phyloP scores from a whole-genome alignment of 2,113 vertebrate species.

The Lota lota region DNA sequence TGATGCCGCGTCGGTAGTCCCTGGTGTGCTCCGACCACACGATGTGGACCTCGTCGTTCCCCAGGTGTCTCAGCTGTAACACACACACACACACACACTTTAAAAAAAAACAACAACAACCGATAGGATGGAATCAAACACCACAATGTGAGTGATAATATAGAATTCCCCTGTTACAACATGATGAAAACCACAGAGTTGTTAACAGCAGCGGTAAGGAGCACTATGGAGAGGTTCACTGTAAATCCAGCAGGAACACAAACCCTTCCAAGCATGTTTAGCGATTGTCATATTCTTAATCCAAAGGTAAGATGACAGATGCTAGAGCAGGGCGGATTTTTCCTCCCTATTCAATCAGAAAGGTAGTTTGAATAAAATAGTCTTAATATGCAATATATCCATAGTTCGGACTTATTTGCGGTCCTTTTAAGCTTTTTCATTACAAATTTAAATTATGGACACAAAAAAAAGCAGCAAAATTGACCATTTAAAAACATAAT shows the following conservation, averaged over 20 bases:
- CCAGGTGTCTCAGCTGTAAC: slow-evolving; percentile 96
- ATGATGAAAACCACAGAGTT: too few species aligned
- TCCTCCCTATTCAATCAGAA: slow-evolving; percentile 19
- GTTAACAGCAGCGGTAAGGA: neutral
- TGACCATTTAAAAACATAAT: slow-evolving; percentile 70
- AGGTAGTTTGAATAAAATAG: slow-evolving; percentile 37
- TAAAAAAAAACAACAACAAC: neutral
- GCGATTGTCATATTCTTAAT: neutral
- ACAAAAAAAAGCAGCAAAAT: slow-evolving; percentile 60
- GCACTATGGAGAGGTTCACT: neutral
- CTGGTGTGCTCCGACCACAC: slow-evolving; percentile 98
- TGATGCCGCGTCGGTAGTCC: slow-evolving; percentile 95
- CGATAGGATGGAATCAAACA: neutral
- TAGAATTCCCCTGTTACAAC: too few species aligned
- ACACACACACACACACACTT: slow-evolving; percentile 45
- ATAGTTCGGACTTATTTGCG: slow-evolving; percentile 14
- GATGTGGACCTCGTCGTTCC: slow-evolving; percentile 98
- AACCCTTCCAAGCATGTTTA: neutral
- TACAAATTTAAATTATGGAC: slow-evolving; percentile 65
- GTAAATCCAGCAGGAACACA: neutral
- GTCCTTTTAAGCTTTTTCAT: slow-evolving; percentile 61
- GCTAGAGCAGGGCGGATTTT: slow-evolving; percentile 10
- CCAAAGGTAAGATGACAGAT: slow-evolving; percentile 23
- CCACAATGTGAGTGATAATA: neutral
- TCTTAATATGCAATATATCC: slow-evolving; percentile 15